Evolutionary conservation across 1,140 invertebrate genomes (phyloP).

Genomic region (Drosophila murphyi): DNA sequence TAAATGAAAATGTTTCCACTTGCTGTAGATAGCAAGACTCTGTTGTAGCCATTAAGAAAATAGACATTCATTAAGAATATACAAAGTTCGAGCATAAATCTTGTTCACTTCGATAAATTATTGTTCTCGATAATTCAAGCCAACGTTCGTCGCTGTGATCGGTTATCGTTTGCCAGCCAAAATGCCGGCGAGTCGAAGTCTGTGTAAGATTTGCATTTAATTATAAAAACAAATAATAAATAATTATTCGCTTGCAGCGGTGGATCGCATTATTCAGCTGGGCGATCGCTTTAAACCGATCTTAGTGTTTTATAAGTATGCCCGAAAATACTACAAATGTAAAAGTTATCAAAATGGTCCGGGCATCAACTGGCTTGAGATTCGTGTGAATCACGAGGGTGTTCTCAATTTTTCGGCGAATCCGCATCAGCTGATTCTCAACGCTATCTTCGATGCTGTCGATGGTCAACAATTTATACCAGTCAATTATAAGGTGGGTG

Average conservation of each 20-base stretch:
- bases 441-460: conserved; percentile 46
- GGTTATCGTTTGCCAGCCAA: conserved; percentile 16
- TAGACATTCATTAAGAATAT: conserved; percentile 10
- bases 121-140: conserved; percentile 1
- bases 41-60: conserved; percentile 55
- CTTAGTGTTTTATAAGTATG: conserved; percentile 39
- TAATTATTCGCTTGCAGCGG: conserved; percentile 14
- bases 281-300: conserved; percentile 43
- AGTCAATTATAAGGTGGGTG: conserved; percentile 53
- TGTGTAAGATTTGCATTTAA: conserved; percentile 13
- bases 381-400: conserved; percentile 44
- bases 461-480: conserved; percentile 59
- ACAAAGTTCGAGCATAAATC: background rate
- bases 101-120: background rate
- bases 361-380: conserved; percentile 56
- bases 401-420: conserved; percentile 32
- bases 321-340: conserved; percentile 32
- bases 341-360: conserved; percentile 36
- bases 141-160: background rate
- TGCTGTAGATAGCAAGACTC: conserved; percentile 28
- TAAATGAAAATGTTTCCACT: conserved; percentile 31
- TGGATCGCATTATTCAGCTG: conserved; percentile 41
- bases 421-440: conserved; percentile 40
- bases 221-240: background rate
- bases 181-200: conserved; percentile 18